A percentile compares a stretch with the other conserved stretches of the same genome.
Evolutionary conservation across 2,797 vertebrate species (phyloP).

Genomic region (Phrynocephalus forsythii): DNA sequence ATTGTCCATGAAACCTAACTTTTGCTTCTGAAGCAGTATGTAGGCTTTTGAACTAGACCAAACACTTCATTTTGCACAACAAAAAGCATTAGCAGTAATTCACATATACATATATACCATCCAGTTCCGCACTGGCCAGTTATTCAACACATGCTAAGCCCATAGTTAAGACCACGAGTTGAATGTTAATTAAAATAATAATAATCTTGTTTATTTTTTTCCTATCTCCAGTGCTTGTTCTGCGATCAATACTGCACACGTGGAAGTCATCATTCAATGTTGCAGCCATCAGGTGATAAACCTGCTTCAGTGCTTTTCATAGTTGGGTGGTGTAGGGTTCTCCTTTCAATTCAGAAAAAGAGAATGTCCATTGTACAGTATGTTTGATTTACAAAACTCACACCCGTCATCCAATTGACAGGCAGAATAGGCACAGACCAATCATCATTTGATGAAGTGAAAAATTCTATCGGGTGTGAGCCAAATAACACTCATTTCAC

Average conservation of each 20-base stretch:
- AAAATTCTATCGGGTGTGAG: background rate
- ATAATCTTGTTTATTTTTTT: background rate
- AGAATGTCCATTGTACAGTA: background rate
- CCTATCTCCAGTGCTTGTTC: background rate
- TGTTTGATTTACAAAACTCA: background rate
- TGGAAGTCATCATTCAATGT: background rate
- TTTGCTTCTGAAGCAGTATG: background rate
- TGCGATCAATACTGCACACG: background rate
- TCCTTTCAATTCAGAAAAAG: background rate
- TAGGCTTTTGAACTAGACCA: background rate
- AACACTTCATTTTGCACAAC: background rate
- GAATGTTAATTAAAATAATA: background rate
- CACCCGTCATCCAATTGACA: background rate
- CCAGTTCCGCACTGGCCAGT: background rate
- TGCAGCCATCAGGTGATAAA: background rate
- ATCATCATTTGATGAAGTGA: background rate
- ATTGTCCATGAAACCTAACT: background rate
- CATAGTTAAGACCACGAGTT: background rate
- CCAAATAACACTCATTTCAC: background rate
- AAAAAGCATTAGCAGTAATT: background rate
- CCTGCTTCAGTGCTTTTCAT: background rate
- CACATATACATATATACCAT: background rate
- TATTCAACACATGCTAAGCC: background rate
- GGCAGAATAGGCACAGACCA: background rate
- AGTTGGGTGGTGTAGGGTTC: background rate